phyloP scores from a whole-genome alignment of 1,140 invertebrate species.

The Microplitis mediator region DNA sequence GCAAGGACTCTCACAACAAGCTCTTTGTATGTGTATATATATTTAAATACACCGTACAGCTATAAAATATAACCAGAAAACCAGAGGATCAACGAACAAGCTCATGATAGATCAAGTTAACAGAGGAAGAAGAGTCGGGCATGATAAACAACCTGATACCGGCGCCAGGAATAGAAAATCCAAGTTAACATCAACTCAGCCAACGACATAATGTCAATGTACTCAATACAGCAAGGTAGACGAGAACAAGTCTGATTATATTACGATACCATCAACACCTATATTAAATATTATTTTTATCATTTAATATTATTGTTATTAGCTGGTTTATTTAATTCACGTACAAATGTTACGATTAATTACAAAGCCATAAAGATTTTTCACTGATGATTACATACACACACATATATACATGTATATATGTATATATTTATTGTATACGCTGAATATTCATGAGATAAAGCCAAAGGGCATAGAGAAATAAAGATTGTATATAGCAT shows the following conservation, averaged over 20 bases:
- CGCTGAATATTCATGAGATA: constrained; percentile 1
- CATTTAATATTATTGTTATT: background rate
- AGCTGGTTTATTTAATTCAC: background rate
- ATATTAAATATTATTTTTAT: background rate
- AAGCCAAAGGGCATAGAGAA: background rate
- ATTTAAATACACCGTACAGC: too few species aligned
- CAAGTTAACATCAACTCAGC: background rate
- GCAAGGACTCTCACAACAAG: too few species aligned
- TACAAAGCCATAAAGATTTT: background rate
- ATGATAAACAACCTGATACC: background rate
- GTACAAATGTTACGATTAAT: constrained; percentile 2
- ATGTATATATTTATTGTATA: background rate
- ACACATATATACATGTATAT: too few species aligned
- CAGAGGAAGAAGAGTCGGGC: background rate
- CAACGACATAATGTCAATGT: background rate
- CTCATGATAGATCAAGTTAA: too few species aligned
- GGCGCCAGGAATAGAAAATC: background rate
- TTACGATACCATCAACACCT: background rate
- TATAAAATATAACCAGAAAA: too few species aligned
- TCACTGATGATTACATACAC: too few species aligned
- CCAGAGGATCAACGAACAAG: too few species aligned
- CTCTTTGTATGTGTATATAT: too few species aligned
- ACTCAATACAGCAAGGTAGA: background rate
- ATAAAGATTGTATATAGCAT: too few species aligned
- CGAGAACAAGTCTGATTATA: background rate